These are phyloP conservation scores for Microcebus murinus DNA, from an alignment of 2,113 vertebrate genomes.

Conservation along the genomic window DNA sequence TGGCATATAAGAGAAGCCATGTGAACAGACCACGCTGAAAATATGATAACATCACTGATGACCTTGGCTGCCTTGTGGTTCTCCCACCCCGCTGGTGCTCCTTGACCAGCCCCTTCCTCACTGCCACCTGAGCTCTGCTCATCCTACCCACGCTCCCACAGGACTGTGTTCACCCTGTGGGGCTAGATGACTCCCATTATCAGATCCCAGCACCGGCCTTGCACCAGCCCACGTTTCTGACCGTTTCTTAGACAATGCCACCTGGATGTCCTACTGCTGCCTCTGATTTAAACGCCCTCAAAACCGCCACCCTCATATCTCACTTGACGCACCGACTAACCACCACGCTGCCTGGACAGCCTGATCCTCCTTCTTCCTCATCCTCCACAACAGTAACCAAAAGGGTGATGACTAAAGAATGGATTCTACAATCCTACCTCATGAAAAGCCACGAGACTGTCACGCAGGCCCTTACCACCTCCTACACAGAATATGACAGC, in stretches of 20 bases:
- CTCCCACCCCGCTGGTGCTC: rapidly evolving
- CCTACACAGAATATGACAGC: background rate
- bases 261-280: background rate
- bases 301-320: background rate
- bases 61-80: rapidly evolving
- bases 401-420: background rate
- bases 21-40: background rate
- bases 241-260: background rate
- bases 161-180: rapidly evolving
- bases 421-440: background rate
- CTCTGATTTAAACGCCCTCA: background rate
- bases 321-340: background rate
- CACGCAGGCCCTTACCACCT: background rate
- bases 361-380: background rate
- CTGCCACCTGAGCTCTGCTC: rapidly evolving
- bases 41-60: rapidly evolving
- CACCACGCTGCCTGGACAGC: background rate
- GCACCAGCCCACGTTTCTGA: background rate
- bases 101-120: background rate
- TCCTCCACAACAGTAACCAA: background rate
- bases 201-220: background rate
- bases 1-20: background rate
- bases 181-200: background rate
- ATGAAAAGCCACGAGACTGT: background rate
- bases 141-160: background rate